phyloP scores from a whole-genome alignment of 2,888 invertebrate species.

The Aspidapion aeneum region DNA sequence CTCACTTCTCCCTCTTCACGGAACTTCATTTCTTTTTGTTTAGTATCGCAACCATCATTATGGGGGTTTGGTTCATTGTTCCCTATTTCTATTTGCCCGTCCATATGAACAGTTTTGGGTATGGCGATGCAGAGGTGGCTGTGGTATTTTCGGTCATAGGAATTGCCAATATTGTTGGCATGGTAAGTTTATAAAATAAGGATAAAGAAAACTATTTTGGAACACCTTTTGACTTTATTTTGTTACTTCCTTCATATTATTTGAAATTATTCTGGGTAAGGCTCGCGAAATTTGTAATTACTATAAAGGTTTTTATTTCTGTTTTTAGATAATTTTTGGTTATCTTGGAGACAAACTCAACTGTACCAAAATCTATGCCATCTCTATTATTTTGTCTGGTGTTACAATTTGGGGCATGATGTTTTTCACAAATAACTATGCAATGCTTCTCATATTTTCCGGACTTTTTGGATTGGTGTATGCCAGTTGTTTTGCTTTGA shows the following conservation, averaged over 20 bases:
- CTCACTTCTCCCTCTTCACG: conserved; percentile 76
- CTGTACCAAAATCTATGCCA: conserved; percentile 77
- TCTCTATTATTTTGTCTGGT: conserved; percentile 69
- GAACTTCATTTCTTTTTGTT: conserved; percentile 75
- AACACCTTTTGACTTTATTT: too few species aligned
- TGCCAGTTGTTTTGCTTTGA: conserved; percentile 88
- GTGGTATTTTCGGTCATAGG: conserved; percentile 82
- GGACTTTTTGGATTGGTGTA: conserved; percentile 85
- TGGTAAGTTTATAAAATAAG: conserved; percentile 54
- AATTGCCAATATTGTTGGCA: conserved; percentile 85
- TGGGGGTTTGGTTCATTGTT: conserved; percentile 92
- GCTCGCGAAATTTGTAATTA: neutral
- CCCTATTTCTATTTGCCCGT: conserved; percentile 93
- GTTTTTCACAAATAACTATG: conserved; percentile 43
- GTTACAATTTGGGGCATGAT: conserved; percentile 59
- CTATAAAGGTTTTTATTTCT: neutral
- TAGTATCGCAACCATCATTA: conserved; percentile 79
- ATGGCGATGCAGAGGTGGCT: conserved; percentile 70
- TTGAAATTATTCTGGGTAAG: too few species aligned
- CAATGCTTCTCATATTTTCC: conserved; percentile 42
- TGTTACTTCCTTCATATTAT: too few species aligned
- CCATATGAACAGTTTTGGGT: conserved; percentile 66
- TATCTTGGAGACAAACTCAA: conserved; percentile 87
- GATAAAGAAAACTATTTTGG: too few species aligned
- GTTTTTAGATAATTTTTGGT: conserved; percentile 68